These are phyloP conservation scores for Hemicrepidius hirtus DNA, from an alignment of 2,888 invertebrate species.

Conservation along the genomic window DNA sequence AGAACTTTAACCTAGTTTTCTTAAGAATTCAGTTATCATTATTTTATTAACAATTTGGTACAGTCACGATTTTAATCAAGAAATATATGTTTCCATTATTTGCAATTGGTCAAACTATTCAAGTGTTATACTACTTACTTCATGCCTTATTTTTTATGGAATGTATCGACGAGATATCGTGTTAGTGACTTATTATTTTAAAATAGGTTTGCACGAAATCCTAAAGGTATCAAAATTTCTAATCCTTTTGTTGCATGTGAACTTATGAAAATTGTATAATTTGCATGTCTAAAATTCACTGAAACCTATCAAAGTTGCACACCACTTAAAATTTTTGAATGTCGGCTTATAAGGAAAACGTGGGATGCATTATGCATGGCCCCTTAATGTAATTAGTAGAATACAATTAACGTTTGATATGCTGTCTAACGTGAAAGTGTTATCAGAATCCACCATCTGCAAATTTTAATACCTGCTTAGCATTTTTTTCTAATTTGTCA, in stretches of 20 bases:
- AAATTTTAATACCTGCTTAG: slow-evolving; percentile 8
- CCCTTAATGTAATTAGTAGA: slow-evolving; percentile 16
- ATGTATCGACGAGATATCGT: slow-evolving; percentile 26
- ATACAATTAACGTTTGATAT: slow-evolving; percentile 5
- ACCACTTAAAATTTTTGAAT: not conserved
- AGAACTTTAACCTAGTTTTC: slow-evolving; percentile 16
- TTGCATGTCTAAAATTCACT: slow-evolving; percentile 27
- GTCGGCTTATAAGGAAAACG: not conserved
- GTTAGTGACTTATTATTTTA: slow-evolving; percentile 42
- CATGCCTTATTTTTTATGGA: too few relatives aligned
- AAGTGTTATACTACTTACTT: too few relatives aligned
- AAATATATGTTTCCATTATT: too few relatives aligned
- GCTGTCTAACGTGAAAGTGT: not conserved
- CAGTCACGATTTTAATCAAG: too few relatives aligned
- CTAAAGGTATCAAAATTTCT: slow-evolving; percentile 16
- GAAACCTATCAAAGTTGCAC: slow-evolving; percentile 13
- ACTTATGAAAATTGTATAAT: slow-evolving; percentile 36
- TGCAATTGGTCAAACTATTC: too few relatives aligned
- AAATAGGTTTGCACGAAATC: slow-evolving; percentile 35
- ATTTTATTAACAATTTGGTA: too few relatives aligned
- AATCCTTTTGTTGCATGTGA: slow-evolving; percentile 28
- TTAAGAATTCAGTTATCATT: too few relatives aligned
- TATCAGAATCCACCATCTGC: not conserved
- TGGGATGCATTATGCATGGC: not conserved
- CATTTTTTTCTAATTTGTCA: slow-evolving; percentile 17